Conservation (phyloP, 2,888 invertebrate genomes). For the Mechanitis messenoides region DNA sequence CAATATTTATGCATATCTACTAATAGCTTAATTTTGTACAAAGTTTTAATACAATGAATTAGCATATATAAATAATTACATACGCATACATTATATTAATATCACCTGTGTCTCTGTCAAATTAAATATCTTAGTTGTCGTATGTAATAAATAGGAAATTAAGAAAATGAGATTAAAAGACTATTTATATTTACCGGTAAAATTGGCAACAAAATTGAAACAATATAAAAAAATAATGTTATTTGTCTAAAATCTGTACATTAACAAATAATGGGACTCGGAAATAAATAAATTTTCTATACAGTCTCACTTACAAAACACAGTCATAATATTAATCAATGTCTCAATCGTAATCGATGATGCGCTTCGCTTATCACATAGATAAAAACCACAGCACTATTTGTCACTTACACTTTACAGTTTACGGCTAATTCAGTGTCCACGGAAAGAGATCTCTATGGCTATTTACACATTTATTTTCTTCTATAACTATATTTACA, state of each 20-base stretch:
- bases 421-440: conserved; percentile 55
- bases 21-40: conserved; percentile 71
- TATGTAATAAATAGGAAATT: conserved; percentile 61
- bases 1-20: conserved; percentile 63
- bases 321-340: conserved; percentile 47
- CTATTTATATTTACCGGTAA: conserved; percentile 43
- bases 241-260: conserved; percentile 64
- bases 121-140: conserved; percentile 53
- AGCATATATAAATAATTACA: conserved; percentile 25
- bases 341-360: conserved; percentile 50
- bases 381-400: conserved; percentile 74
- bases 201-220: conserved; percentile 63
- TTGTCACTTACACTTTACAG: conserved; percentile 71
- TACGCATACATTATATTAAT: conserved; percentile 35
- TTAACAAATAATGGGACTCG: conserved; percentile 60
- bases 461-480: conserved; percentile 60
- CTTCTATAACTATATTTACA: conserved; percentile 56
- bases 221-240: conserved; percentile 61
- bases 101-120: conserved; percentile 63
- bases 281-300: conserved; percentile 74
- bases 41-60: conserved; percentile 51
- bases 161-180: conserved; percentile 50
- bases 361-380: conserved; percentile 71
- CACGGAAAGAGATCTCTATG: conserved; percentile 50
- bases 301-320: conserved; percentile 69